phyloP scores from a whole-genome alignment of 2,113 vertebrate species.

The Oncorhynchus mykiss region DNA sequence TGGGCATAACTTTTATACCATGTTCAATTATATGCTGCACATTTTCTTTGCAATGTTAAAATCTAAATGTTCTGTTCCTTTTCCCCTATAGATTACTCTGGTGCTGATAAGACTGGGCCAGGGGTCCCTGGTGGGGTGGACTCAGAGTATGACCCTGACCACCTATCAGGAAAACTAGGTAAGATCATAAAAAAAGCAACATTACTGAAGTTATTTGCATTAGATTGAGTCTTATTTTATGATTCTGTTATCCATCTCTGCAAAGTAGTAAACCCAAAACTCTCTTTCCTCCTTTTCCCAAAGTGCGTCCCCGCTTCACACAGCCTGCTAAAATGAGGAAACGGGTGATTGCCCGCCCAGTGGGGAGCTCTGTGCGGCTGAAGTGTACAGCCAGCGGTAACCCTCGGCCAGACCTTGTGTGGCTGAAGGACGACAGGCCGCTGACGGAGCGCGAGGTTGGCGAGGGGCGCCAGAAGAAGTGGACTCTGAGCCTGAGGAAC shows the following conservation, averaged over 20 bases:
- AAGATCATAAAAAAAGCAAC: slow-evolving; percentile 83
- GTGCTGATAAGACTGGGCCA: slow-evolving; percentile 73
- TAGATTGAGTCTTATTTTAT: too few relatives aligned
- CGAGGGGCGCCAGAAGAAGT: slow-evolving; percentile 89
- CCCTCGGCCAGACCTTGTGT: slow-evolving; percentile 89
- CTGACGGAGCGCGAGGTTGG: slow-evolving; percentile 82
- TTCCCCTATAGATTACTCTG: slow-evolving; percentile 78
- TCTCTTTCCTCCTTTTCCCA: not conserved
- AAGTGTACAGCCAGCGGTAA: slow-evolving; percentile 93
- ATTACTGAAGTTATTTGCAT: slow-evolving; percentile 56
- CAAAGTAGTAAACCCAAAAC: too few relatives aligned
- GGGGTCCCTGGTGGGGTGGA: slow-evolving; percentile 60
- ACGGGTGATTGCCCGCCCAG: slow-evolving; percentile 90
- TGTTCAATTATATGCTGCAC: not conserved
- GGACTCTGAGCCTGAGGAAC: slow-evolving; percentile 93
- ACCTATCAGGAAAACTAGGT: slow-evolving; percentile 84
- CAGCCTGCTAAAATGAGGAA: slow-evolving; percentile 98
- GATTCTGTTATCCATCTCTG: too few relatives aligned
- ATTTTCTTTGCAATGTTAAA: not conserved
- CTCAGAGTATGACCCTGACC: slow-evolving; percentile 72
- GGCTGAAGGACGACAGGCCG: slow-evolving; percentile 92
- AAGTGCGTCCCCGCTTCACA: slow-evolving; percentile 93
- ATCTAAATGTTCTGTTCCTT: not conserved
- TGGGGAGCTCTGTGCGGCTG: slow-evolving; percentile 93
- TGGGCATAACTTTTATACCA: not conserved